These are phyloP conservation scores for Nysson spinosus DNA, from an alignment of 2,888 invertebrate species.

Conservation along the genomic window DNA sequence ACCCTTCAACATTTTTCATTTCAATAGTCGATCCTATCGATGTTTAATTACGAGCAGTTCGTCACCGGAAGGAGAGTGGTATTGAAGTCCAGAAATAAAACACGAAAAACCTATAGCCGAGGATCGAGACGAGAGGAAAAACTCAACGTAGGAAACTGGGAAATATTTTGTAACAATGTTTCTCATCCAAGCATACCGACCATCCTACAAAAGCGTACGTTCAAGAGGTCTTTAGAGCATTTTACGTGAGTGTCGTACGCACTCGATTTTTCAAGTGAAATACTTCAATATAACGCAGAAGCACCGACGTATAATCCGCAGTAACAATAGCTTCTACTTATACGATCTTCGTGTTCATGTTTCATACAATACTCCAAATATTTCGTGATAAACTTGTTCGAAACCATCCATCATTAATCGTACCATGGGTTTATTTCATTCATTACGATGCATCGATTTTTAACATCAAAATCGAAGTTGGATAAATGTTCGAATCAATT, in stretches of 20 bases:
- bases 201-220: background rate
- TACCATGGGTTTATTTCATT: too few species aligned
- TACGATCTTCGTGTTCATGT: background rate
- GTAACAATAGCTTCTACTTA: constrained; percentile 5
- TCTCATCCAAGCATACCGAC: background rate
- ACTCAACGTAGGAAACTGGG: background rate
- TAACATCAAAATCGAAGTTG: too few species aligned
- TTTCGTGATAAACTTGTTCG: background rate
- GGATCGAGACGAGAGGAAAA: background rate
- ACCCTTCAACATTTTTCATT: constrained; percentile 7
- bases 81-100: background rate
- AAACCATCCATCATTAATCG: too few species aligned
- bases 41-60: constrained; percentile 26
- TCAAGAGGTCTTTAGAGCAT: constrained; percentile 10
- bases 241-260: constrained; percentile 1
- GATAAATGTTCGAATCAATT: too few species aligned
- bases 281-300: background rate
- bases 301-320: background rate
- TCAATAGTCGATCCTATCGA: constrained; percentile 15
- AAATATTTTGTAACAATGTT: constrained; percentile 11
- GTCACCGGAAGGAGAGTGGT: background rate
- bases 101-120: background rate
- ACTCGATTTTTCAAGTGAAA: background rate
- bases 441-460: too few species aligned
- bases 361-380: background rate